These are phyloP conservation scores for Deilephila elpenor DNA, from an alignment of 2,888 invertebrate genomes.

Conservation along the genomic window DNA sequence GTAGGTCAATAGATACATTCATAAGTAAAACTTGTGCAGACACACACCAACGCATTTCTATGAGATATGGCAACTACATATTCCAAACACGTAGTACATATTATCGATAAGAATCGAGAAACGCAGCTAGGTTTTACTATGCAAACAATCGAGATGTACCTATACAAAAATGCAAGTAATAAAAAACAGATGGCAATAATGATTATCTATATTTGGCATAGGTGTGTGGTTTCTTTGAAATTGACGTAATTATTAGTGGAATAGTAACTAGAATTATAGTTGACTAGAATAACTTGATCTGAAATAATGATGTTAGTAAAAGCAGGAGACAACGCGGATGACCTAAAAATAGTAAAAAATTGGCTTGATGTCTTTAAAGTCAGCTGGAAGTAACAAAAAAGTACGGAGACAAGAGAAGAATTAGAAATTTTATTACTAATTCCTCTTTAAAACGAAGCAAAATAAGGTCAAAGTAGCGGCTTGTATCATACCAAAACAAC, in stretches of 20 bases:
- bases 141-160: background rate
- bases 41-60: background rate
- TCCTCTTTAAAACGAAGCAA: too few relatives aligned
- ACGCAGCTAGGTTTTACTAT: background rate
- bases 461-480: too few relatives aligned
- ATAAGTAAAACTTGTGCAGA: background rate
- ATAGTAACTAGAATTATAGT: background rate
- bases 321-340: too few relatives aligned
- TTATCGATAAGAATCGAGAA: conserved; percentile 20
- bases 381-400: too few relatives aligned
- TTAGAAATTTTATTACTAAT: too few relatives aligned
- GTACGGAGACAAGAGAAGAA: too few relatives aligned
- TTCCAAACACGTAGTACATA: conserved; percentile 13
- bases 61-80: background rate
- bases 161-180: conserved; percentile 2
- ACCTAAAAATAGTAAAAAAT: too few relatives aligned
- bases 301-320: too few relatives aligned
- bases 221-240: background rate
- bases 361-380: too few relatives aligned
- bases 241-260: background rate
- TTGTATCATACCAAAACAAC: too few relatives aligned
- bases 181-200: background rate
- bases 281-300: too few relatives aligned
- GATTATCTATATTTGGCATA: background rate
- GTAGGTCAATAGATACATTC: background rate